phyloP scores from a whole-genome alignment of 2,888 invertebrate genomes.

The Chalcis sispes region DNA sequence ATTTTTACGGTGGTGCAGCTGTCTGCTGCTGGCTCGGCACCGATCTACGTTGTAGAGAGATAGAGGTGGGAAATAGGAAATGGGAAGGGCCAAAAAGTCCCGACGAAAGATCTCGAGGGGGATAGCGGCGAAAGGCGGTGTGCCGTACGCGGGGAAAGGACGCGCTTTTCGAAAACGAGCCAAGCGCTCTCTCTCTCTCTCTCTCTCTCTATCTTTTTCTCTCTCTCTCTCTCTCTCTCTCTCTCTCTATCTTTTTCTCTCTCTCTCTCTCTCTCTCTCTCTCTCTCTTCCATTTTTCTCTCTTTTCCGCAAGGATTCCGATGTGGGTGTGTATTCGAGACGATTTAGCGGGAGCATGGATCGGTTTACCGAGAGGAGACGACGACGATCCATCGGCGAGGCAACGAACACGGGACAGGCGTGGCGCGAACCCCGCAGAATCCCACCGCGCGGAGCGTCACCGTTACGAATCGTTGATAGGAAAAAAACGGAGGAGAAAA shows the following conservation, averaged over 20 bases:
- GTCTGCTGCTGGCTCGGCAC: not conserved
- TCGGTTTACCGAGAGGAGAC: constrained; percentile 27
- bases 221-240: too few species aligned
- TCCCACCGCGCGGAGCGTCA: constrained; percentile 64
- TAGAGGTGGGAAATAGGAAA: constrained; percentile 15
- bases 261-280: not conserved
- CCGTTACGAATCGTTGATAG: too few species aligned
- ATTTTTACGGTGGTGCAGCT: constrained; percentile 59
- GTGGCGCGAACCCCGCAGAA: constrained; percentile 63
- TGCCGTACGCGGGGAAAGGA: constrained; percentile 22
- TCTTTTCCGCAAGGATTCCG: too few species aligned
- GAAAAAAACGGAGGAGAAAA: constrained; percentile 31
- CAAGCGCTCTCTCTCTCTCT: too few species aligned
- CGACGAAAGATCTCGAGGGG: constrained; percentile 43
- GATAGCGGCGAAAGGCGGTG: constrained; percentile 15
- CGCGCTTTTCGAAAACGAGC: constrained; percentile 35
- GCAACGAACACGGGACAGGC: constrained; percentile 70
- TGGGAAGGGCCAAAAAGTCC: too few species aligned
- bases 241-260: not conserved
- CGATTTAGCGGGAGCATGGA: constrained; percentile 33
- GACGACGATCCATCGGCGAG: constrained; percentile 64
- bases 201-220: too few species aligned
- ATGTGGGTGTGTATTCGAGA: not conserved
- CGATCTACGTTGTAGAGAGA: too few species aligned
- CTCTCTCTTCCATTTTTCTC: too few species aligned